Percentiles rank a stretch among this genome's conserved stretches.
phyloP scores from a whole-genome alignment of 2,888 invertebrate genomes.

The Chalcosyrphus nemorum region DNA sequence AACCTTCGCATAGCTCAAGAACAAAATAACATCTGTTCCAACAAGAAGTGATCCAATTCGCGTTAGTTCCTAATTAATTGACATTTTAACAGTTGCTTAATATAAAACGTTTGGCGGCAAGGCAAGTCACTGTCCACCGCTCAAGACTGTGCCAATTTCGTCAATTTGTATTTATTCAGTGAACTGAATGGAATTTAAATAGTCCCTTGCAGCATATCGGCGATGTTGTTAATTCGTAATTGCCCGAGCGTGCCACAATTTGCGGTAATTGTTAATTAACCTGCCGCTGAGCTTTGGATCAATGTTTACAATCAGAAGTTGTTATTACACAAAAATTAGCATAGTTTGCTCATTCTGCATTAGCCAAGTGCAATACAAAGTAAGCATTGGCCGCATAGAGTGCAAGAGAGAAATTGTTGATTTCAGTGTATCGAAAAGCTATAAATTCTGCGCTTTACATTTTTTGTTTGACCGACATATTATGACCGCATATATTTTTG shows the following conservation, averaged over 20 bases:
- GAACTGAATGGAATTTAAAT: slow-evolving; percentile 40
- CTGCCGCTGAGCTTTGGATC: slow-evolving; percentile 28
- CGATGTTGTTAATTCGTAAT: slow-evolving; percentile 48
- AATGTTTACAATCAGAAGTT: slow-evolving; percentile 37
- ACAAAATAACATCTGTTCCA: not conserved
- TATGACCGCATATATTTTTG: no score
- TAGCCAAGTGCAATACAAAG: slow-evolving; percentile 9
- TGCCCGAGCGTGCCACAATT: slow-evolving; percentile 38
- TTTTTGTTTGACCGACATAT: no score
- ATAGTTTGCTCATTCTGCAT: slow-evolving; percentile 24
- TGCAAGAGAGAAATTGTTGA: slow-evolving; percentile 17
- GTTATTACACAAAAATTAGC: slow-evolving; percentile 45
- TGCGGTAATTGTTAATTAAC: slow-evolving; percentile 63
- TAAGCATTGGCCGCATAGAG: slow-evolving; percentile 18
- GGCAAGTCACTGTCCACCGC: not conserved
- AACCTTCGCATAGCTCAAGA: not conserved
- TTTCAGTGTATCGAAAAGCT: not conserved
- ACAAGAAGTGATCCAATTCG: not conserved
- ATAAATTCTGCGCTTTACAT: no score
- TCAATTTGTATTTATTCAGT: slow-evolving; percentile 40
- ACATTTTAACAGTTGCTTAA: slow-evolving; percentile 17
- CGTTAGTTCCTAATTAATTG: slow-evolving; percentile 1
- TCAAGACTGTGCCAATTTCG: slow-evolving; percentile 41
- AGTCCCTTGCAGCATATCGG: slow-evolving; percentile 31
- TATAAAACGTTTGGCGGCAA: slow-evolving; percentile 29